Conservation (phyloP, 1,140 invertebrate species). For the Euura lappo region DNA sequence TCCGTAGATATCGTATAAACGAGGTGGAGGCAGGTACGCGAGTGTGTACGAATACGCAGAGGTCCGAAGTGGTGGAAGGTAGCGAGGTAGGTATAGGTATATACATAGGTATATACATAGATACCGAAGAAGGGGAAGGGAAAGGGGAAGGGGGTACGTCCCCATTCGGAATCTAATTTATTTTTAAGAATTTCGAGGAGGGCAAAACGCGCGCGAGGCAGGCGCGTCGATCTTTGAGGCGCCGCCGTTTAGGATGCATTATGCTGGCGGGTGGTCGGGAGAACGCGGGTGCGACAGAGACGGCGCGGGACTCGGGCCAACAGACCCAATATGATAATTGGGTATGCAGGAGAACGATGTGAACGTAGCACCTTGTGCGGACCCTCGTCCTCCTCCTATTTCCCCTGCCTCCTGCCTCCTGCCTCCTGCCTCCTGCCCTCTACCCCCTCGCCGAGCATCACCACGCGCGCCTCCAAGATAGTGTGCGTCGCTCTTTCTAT, state of each 20-base stretch:
- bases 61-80: too few relatives aligned
- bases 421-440: slow-evolving; percentile 15
- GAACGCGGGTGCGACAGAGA: slow-evolving; percentile 35
- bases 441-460: neutral
- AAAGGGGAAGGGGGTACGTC: slow-evolving; percentile 19
- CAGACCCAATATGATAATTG: slow-evolving; percentile 48
- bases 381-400: neutral
- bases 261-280: slow-evolving; percentile 55
- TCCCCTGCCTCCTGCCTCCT: slow-evolving; percentile 10
- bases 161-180: slow-evolving; percentile 52
- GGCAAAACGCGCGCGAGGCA: slow-evolving; percentile 27
- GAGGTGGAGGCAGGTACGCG: neutral
- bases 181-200: slow-evolving; percentile 57
- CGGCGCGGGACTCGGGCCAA: slow-evolving; percentile 13
- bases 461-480: neutral
- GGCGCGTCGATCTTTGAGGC: slow-evolving; percentile 61
- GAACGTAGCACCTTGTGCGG: slow-evolving; percentile 43
- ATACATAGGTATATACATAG: too few relatives aligned
- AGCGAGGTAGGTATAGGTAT: too few relatives aligned
- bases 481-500: too few relatives aligned
- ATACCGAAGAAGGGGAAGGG: slow-evolving; percentile 11
- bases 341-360: slow-evolving; percentile 40
- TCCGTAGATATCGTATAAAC: too few relatives aligned
- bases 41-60: neutral
- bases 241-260: slow-evolving; percentile 62